phyloP scores from a whole-genome alignment of 2,113 vertebrate genomes.

The Zingel zingel region DNA sequence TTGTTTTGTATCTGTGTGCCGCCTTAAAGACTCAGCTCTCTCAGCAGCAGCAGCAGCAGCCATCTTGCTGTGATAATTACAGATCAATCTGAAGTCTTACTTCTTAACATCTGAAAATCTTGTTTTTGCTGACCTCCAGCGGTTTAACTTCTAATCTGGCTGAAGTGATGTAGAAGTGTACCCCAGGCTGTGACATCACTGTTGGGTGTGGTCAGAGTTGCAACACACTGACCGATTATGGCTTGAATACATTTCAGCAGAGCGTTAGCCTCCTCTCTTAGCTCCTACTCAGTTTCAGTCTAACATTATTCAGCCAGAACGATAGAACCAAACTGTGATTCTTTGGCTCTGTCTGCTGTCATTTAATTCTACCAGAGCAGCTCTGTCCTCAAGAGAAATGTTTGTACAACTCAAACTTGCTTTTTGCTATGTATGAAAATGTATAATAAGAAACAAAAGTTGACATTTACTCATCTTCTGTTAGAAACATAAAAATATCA shows the following conservation, averaged over 20 bases:
- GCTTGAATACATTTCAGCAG: slow-evolving; percentile 47
- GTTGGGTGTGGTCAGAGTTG: slow-evolving; percentile 6
- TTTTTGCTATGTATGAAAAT: background rate
- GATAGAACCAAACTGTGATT: background rate
- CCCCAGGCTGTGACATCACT: slow-evolving; percentile 35
- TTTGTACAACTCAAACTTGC: background rate
- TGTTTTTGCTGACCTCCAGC: background rate
- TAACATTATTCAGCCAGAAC: background rate
- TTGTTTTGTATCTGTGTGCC: background rate
- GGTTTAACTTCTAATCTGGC: slow-evolving; percentile 12
- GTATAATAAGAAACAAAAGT: background rate
- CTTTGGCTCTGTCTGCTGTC: slow-evolving; percentile 7
- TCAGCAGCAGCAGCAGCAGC: background rate
- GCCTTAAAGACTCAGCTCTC: background rate
- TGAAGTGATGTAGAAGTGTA: slow-evolving; percentile 21
- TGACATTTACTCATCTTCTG: background rate
- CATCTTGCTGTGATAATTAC: background rate
- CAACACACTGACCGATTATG: slow-evolving; percentile 39
- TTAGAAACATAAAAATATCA: background rate
- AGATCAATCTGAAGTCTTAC: background rate
- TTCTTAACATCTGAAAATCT: background rate
- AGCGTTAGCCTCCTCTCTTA: background rate
- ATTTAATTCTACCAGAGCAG: slow-evolving; percentile 8
- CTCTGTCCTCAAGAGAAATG: background rate
- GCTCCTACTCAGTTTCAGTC: background rate